These are phyloP conservation scores for Tolmerus cingulatus DNA, from an alignment of 2,888 invertebrate species.

Conservation along the genomic window DNA sequence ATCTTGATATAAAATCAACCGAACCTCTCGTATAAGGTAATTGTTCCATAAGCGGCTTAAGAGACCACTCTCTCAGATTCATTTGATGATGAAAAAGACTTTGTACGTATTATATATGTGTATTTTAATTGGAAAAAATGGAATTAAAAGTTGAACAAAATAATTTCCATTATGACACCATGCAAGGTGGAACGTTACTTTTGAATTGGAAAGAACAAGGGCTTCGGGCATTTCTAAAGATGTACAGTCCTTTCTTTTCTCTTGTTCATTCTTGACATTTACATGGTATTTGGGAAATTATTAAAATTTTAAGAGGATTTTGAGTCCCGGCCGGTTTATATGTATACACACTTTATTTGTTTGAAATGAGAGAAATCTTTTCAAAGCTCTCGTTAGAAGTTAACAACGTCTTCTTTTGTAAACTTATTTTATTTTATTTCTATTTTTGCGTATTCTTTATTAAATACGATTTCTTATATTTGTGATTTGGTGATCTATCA, in stretches of 20 bases:
- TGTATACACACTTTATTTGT: background rate
- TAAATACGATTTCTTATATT: background rate
- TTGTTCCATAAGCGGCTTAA: background rate
- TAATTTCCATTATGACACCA: background rate
- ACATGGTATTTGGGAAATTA: background rate
- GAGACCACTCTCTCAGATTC: background rate
- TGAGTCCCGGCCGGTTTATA: background rate
- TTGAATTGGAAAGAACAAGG: background rate
- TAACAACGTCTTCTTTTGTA: background rate
- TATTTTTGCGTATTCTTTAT: background rate
- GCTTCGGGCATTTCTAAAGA: background rate
- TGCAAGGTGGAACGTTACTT: background rate
- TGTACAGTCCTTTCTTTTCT: background rate
- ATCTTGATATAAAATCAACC: background rate
- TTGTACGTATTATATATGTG: background rate
- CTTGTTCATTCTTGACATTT: background rate
- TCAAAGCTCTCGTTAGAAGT: background rate
- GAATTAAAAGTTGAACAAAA: background rate
- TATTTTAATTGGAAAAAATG: background rate
- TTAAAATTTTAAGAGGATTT: background rate
- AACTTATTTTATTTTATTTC: background rate
- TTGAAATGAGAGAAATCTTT: background rate
- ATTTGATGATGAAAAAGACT: background rate
- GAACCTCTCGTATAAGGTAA: background rate
- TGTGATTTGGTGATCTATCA: background rate